Percentiles rank a stretch among this genome's conserved stretches.
Evolutionary conservation across 2,113 vertebrate genomes (phyloP).

Genomic region (Leuciscus idus): DNA sequence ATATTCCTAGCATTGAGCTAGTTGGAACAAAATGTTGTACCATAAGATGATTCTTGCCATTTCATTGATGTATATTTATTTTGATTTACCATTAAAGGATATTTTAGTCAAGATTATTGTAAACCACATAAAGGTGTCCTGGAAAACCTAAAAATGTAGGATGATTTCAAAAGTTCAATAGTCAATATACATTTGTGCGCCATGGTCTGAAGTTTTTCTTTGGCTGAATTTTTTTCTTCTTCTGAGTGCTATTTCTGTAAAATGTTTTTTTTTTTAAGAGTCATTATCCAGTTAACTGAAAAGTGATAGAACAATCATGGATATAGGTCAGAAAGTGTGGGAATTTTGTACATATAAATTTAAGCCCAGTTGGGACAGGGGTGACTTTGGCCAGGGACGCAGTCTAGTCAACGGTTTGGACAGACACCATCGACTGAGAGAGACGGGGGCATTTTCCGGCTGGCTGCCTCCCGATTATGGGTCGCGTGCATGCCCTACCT

Average conservation of each 20-base stretch:
- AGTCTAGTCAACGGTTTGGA: constrained; percentile 30
- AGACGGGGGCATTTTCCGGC: constrained; percentile 43
- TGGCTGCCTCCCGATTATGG: constrained; percentile 45
- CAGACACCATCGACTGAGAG: constrained; percentile 33
- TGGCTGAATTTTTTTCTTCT: background rate
- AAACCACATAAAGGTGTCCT: background rate
- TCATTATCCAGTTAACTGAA: background rate
- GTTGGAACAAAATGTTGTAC: background rate
- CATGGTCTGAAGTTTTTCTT: background rate
- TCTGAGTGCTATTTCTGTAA: background rate
- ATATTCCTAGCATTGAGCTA: background rate
- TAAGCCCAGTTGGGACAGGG: background rate
- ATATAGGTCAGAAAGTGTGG: constrained; percentile 14
- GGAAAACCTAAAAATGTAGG: background rate
- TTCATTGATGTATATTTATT: background rate
- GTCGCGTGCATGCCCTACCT: constrained; percentile 48
- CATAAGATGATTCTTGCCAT: background rate
- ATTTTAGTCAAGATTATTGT: background rate
- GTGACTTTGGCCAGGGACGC: constrained; percentile 1
- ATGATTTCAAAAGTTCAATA: background rate
- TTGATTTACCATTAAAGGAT: background rate
- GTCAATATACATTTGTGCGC: background rate
- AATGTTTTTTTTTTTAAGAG: background rate
- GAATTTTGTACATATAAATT: background rate
- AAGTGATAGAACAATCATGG: background rate